Base-by-base conservation (phyloP, 2,113 vertebrate species). In the Tragelaphus strepsiceros region DNA sequence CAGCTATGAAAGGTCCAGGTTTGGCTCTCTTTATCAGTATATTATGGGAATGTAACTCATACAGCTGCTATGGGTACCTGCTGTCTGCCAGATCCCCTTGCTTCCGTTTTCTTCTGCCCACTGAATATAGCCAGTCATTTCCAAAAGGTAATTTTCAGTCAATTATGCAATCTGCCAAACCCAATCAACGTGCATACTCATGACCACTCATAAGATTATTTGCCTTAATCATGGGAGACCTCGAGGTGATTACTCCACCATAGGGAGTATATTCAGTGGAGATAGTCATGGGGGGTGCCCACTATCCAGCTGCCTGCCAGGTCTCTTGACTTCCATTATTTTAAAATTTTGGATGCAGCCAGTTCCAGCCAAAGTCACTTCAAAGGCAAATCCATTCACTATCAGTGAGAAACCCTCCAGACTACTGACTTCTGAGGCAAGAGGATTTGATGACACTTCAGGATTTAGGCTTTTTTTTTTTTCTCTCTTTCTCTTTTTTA, bases 101-200 rank as follows among this genome's bases (percentile, higher is more conserved):
- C 93, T 94, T 95, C 89, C 67, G 80, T 89, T 89, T 87, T 96
- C 94, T 97, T 94, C 94, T 96, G 89, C 93, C 71, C 89, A 93
- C 58, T 94, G 97, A 86, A 32, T 84, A 89, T 46, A 96, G 92
- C 30, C 93, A 97, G 86, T 95, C 71, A 35, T 93, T 97, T 98
- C 96, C 94, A 97, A 97, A 96, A 97, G 94, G 95, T 96, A 97
- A 98, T 98, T 97, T 98, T 93, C 93, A 58, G 91, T 94, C 93
- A 86, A 98, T 97, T 97, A 97, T 93, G 91, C 62, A 96, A 77
- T 92, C 92, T 81, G 97, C 98, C 97, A 97, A 96, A 91, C 85
- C 82, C 95, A 97, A 98, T 98, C 97, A 97, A 62, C 87, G 97
- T 85, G 67, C 88, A 88, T 62, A 74, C 93, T 97, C 95, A 88